Evolutionary conservation across 2,113 vertebrate species (phyloP).

Genomic region (Xiphorhynchus elegans): DNA sequence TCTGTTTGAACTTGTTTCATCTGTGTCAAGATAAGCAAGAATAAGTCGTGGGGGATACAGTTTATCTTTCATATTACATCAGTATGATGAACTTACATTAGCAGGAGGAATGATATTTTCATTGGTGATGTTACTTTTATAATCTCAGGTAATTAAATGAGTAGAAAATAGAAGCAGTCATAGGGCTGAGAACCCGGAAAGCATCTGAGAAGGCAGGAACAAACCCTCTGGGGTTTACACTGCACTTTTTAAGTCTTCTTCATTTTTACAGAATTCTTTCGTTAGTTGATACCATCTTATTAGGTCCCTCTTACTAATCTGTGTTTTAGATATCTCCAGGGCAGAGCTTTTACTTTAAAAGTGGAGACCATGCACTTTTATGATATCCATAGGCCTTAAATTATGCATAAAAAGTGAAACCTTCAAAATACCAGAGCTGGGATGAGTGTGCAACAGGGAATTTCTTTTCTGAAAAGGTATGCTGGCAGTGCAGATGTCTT

Average conservation of each 20-base stretch:
- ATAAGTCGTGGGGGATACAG: background rate
- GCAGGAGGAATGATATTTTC: background rate
- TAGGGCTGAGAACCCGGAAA: background rate
- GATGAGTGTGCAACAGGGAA: background rate
- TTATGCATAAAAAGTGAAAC: background rate
- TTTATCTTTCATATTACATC: background rate
- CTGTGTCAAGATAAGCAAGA: background rate
- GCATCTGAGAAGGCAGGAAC: background rate
- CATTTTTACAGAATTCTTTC: background rate
- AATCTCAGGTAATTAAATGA: background rate
- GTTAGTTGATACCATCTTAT: background rate
- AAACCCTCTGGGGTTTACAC: background rate
- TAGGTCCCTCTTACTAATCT: background rate
- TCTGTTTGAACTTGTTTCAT: background rate
- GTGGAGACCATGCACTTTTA: background rate
- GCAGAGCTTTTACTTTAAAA: background rate
- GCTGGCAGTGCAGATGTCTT: background rate
- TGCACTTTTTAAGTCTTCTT: background rate
- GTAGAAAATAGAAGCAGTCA: background rate
- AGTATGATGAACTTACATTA: background rate
- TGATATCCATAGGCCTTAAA: background rate
- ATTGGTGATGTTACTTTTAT: background rate
- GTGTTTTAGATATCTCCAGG: background rate
- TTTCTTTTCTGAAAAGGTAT: background rate
- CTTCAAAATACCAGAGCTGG: background rate